Percentiles rank a stretch among this genome's conserved stretches.
These are phyloP conservation scores for Chionomys nivalis DNA, from an alignment of 2,113 vertebrate species.

Conservation along the genomic window DNA sequence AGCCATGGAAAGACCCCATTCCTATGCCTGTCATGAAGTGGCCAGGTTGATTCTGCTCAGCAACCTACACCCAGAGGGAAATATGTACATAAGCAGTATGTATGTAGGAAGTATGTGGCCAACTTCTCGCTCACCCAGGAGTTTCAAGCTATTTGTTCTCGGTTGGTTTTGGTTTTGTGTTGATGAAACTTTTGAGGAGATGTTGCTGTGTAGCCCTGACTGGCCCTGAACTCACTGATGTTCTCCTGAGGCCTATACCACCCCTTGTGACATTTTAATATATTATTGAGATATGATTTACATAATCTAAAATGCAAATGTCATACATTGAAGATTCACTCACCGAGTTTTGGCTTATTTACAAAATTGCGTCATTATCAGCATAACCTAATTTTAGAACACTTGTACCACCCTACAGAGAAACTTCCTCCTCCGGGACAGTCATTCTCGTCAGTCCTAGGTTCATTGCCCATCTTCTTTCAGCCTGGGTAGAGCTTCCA, in stretches of 20 bases:
- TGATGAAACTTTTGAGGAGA: background rate
- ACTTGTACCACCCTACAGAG: background rate
- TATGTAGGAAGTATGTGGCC: background rate
- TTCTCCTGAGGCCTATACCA: background rate
- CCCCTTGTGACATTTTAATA: background rate
- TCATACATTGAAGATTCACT: background rate
- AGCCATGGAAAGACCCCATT: background rate
- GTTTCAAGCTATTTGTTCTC: background rate
- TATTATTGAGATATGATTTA: conserved; percentile 4
- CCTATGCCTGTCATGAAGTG: background rate
- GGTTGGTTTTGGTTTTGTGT: background rate
- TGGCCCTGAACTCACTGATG: background rate
- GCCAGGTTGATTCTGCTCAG: background rate
- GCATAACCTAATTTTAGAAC: conserved; percentile 16
- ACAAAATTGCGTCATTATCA: background rate
- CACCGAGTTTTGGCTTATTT: conserved; percentile 10
- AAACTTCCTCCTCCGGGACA: background rate
- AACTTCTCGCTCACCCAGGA: background rate
- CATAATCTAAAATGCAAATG: conserved; percentile 27
- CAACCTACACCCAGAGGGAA: background rate
- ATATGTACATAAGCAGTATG: background rate
- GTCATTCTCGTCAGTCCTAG: background rate
- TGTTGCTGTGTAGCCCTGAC: background rate
- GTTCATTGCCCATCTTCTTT: background rate
- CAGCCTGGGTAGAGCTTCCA: background rate